Conservation (phyloP, 2,113 vertebrate species). For the Brachypodius melanocephalos region DNA sequence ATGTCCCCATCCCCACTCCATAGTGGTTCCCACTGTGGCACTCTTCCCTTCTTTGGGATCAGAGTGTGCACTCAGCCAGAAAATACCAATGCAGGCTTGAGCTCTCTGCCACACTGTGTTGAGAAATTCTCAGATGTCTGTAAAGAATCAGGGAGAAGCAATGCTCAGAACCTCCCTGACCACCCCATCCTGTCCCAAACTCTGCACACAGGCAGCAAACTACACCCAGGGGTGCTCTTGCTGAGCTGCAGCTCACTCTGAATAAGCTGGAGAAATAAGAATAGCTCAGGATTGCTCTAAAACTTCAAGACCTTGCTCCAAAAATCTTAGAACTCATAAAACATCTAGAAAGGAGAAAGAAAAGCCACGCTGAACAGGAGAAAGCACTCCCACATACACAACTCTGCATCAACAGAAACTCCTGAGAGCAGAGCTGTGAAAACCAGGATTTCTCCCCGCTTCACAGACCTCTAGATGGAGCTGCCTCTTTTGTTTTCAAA, state of each 20-base stretch:
- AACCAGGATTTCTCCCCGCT: neutral
- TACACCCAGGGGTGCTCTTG: neutral
- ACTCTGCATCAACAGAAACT: neutral
- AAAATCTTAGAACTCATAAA: neutral
- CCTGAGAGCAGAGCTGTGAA: neutral
- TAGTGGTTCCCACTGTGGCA: neutral
- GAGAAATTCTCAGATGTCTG: neutral
- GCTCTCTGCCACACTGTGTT: neutral
- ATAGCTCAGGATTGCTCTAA: neutral
- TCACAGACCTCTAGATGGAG: conserved; percentile 58
- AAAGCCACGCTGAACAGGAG: neutral
- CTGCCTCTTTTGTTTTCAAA: conserved; percentile 12
- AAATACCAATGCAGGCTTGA: neutral
- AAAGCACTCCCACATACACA: neutral
- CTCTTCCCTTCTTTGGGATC: neutral
- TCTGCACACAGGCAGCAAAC: neutral
- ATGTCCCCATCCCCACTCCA: neutral
- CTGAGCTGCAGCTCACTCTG: neutral
- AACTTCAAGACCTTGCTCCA: neutral
- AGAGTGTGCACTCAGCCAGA: neutral
- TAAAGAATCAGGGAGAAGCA: neutral
- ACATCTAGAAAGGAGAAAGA: neutral
- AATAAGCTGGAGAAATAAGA: neutral
- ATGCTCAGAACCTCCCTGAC: neutral
- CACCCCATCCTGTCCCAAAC: neutral